Conservation (phyloP, 2,797 vertebrate species). For the Trachops cirrhosus region DNA sequence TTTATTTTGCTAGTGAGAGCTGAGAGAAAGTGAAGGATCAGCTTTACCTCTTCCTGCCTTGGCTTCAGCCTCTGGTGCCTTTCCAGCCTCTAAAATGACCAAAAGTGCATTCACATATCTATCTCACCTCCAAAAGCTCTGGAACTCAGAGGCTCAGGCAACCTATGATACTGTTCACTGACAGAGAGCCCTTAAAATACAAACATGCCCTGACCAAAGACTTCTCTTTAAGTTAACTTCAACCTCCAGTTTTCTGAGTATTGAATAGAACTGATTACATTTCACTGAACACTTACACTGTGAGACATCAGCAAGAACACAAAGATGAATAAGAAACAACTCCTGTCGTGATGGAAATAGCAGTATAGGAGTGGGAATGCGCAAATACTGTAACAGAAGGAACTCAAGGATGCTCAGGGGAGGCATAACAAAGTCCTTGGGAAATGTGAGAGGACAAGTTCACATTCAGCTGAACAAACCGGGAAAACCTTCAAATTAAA, state of each 20-base stretch:
- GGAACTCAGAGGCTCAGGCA: background rate
- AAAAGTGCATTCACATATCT: background rate
- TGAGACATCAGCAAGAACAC: background rate
- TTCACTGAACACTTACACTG: background rate
- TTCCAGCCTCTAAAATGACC: background rate
- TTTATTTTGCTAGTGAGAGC: background rate
- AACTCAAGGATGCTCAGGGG: background rate
- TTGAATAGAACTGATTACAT: background rate
- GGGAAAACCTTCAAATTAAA: background rate
- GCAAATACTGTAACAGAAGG: background rate
- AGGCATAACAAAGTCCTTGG: background rate
- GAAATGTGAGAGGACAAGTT: background rate
- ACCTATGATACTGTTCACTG: background rate
- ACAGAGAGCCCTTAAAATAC: background rate
- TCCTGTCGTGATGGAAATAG: background rate
- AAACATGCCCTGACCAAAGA: background rate
- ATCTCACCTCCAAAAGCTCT: background rate
- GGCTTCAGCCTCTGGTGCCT: background rate
- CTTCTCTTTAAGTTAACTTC: background rate
- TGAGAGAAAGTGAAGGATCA: background rate
- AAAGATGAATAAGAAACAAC: background rate
- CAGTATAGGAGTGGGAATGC: background rate
- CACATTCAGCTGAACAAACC: background rate
- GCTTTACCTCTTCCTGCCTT: background rate
- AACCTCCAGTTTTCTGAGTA: background rate